Evolutionary conservation across 2,797 vertebrate species (phyloP).

Genomic region (Gymnothorax reevesii): DNA sequence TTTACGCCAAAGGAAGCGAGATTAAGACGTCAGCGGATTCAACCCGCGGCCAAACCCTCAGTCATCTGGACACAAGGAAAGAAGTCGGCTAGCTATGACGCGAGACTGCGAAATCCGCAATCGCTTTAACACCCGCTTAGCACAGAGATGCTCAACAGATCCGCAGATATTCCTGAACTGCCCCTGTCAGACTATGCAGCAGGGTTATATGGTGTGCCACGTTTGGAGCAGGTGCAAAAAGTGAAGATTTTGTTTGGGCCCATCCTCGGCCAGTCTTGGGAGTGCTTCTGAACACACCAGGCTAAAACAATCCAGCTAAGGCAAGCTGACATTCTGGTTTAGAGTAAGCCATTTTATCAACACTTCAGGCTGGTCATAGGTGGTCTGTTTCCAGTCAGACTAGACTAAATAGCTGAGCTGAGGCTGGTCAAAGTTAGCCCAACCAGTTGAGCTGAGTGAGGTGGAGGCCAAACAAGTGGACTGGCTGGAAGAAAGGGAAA

Average conservation of each 20-base stretch:
- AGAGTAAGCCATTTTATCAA: too few relatives aligned
- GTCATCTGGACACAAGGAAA: constrained; percentile 40
- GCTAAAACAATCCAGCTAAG: too few relatives aligned
- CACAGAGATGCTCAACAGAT: constrained; percentile 3
- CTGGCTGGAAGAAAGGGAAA: too few relatives aligned
- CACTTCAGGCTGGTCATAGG: too few relatives aligned
- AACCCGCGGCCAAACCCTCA: constrained; percentile 30
- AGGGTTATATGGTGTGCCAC: constrained; percentile 32
- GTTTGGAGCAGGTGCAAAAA: neutral
- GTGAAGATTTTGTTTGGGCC: neutral
- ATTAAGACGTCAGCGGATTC: constrained; percentile 35
- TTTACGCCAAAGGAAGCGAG: constrained; percentile 36
- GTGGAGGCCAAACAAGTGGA: too few relatives aligned
- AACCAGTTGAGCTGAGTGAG: too few relatives aligned
- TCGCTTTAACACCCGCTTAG: constrained; percentile 14
- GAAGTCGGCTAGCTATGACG: constrained; percentile 34
- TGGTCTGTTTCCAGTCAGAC: too few relatives aligned
- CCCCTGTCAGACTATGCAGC: constrained; percentile 23
- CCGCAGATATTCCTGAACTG: constrained; percentile 29
- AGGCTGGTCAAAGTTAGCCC: too few relatives aligned
- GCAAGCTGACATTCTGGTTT: too few relatives aligned
- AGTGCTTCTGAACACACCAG: too few relatives aligned
- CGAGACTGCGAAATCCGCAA: constrained; percentile 33
- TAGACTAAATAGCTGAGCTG: too few relatives aligned
- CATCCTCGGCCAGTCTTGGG: neutral